These are phyloP conservation scores for Trichomycterus rosablanca DNA, from an alignment of 2,113 vertebrate species.

Conservation along the genomic window DNA sequence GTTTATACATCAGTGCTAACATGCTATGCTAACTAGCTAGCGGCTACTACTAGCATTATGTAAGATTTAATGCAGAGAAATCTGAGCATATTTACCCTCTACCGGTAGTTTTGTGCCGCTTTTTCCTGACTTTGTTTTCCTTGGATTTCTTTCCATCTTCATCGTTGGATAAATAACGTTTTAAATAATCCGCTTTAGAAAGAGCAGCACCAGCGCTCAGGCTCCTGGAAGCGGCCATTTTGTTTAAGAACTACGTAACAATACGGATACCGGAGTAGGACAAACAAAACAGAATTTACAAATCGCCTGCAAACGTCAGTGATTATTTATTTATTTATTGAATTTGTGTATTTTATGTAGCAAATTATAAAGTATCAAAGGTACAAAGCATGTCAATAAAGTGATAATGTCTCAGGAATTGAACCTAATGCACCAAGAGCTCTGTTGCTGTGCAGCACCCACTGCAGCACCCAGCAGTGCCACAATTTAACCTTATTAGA, in stretches of 20 bases:
- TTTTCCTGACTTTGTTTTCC: constrained; percentile 62
- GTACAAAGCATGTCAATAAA: no score
- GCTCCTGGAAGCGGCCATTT: constrained; percentile 59
- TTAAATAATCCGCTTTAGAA: constrained; percentile 71
- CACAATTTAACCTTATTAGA: no score
- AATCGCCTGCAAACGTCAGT: no score
- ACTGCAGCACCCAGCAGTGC: no score
- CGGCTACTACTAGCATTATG: background rate
- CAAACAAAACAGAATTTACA: constrained; percentile 41
- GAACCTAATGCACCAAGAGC: no score
- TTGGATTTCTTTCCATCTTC: constrained; percentile 55
- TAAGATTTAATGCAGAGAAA: no score
- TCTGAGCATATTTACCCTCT: constrained; percentile 59
- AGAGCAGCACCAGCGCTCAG: constrained; percentile 47
- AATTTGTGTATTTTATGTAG: no score
- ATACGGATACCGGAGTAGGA: constrained; percentile 45
- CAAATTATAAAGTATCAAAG: no score
- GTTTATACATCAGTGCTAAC: no score
- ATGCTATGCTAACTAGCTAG: background rate
- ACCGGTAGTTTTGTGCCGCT: constrained; percentile 46
- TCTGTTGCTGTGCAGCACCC: no score
- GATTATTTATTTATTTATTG: no score
- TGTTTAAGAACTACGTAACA: constrained; percentile 27
- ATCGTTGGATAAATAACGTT: constrained; percentile 65
- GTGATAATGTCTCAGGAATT: no score